These are phyloP conservation scores for Pegoplata infirma DNA, from an alignment of 2,888 invertebrate species.

Conservation along the genomic window DNA sequence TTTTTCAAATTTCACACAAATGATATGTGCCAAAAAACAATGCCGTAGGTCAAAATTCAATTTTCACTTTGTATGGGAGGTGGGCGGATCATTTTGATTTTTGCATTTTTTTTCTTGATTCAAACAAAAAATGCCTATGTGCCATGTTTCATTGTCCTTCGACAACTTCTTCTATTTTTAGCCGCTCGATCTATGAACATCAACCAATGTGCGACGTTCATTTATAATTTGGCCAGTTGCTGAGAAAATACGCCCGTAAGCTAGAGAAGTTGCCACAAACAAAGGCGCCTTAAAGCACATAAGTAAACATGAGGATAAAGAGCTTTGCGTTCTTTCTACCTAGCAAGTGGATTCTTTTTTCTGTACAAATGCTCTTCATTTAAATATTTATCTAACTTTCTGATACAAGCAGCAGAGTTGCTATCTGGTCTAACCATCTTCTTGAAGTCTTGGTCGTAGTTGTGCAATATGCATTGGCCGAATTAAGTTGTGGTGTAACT, in stretches of 20 bases:
- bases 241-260: conserved; percentile 2
- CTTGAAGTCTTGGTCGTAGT: conserved; percentile 9
- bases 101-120: no score
- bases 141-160: no score
- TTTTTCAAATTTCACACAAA: no score
- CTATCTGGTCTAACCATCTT: conserved; percentile 16
- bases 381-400: conserved; percentile 23
- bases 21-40: no score
- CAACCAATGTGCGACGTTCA: conserved; percentile 8
- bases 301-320: conserved; percentile 14
- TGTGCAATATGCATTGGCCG: conserved; percentile 1
- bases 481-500: neutral
- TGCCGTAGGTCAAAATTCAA: no score
- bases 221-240: conserved; percentile 21
- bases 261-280: conserved; percentile 13
- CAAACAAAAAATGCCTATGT: no score
- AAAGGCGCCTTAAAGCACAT: conserved; percentile 14
- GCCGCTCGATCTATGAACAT: no score
- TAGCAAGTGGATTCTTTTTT: neutral
- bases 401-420: conserved; percentile 9
- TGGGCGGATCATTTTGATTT: no score
- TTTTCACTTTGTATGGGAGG: no score
- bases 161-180: no score
- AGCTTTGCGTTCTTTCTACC: conserved; percentile 15
- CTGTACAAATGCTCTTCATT: neutral